Evolutionary conservation across 2,797 vertebrate genomes (phyloP).

Genomic region (Tympanoctomys barrerae): DNA sequence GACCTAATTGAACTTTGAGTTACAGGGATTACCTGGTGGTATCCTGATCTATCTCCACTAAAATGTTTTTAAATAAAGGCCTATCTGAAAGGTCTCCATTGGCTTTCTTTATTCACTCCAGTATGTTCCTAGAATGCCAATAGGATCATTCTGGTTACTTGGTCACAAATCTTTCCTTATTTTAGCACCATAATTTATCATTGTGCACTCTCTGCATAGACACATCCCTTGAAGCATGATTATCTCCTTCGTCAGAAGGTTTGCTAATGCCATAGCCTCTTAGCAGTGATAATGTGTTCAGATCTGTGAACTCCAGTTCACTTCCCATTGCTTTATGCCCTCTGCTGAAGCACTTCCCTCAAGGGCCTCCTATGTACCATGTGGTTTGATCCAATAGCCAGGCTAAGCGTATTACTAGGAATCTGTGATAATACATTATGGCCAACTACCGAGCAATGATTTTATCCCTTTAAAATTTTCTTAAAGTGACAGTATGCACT

Average conservation of each 20-base stretch:
- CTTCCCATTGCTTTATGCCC: background rate
- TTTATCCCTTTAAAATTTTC: conserved; percentile 48
- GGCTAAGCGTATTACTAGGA: background rate
- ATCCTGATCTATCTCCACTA: conserved; percentile 19
- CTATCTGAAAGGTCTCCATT: background rate
- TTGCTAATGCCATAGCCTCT: background rate
- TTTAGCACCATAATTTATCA: conserved; percentile 7
- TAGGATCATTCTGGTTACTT: conserved; percentile 2
- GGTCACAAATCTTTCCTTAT: conserved; percentile 7
- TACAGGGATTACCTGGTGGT: conserved; percentile 30
- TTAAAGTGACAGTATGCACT: background rate
- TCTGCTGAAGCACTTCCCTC: background rate
- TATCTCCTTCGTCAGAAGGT: background rate
- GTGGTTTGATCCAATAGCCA: background rate
- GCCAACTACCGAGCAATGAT: background rate
- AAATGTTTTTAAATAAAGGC: conserved; percentile 36
- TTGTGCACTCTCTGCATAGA: background rate
- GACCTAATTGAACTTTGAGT: conserved; percentile 39
- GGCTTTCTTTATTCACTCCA: conserved; percentile 6
- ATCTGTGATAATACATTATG: conserved; percentile 33
- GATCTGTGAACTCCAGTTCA: background rate
- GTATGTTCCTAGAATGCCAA: background rate
- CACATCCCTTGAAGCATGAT: background rate
- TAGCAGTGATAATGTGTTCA: conserved; percentile 1
- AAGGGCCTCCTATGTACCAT: conserved; percentile 18